Conservation (phyloP, 2,888 invertebrate species). For the Ophion ventricosus region DNA sequence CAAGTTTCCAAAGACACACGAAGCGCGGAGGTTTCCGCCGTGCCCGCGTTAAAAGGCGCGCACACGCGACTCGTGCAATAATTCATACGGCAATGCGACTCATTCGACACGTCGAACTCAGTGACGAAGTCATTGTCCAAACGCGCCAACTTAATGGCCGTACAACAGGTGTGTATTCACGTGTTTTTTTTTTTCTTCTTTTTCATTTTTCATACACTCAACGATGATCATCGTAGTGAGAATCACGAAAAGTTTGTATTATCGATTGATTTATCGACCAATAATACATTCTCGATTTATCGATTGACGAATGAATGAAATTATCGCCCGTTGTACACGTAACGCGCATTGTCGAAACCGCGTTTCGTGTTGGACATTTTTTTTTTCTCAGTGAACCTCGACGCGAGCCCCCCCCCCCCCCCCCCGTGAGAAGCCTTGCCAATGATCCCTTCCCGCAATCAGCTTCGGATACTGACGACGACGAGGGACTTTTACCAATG, state of each 20-base stretch:
- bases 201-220: not conserved
- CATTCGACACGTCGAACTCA: not conserved
- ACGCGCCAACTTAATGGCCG: not conserved
- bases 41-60: constrained; percentile 28
- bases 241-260: not conserved
- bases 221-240: too few species aligned
- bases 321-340: too few species aligned
- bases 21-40: constrained; percentile 37
- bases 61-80: constrained; percentile 10
- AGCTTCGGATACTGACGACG: not conserved
- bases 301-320: not conserved
- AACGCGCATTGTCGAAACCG: not conserved
- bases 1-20: constrained; percentile 79
- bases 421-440: constrained; percentile 29
- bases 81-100: constrained; percentile 21
- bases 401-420: not conserved
- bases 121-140: constrained; percentile 1
- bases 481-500: constrained; percentile 30
- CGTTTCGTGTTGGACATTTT: constrained; percentile 1
- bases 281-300: not conserved
- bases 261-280: not conserved
- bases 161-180: too few species aligned
- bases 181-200: constrained; percentile 6
- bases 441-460: constrained; percentile 20
- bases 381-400: constrained; percentile 15